phyloP scores from a whole-genome alignment of 2,888 invertebrate species.

The Acronicta leporina region DNA sequence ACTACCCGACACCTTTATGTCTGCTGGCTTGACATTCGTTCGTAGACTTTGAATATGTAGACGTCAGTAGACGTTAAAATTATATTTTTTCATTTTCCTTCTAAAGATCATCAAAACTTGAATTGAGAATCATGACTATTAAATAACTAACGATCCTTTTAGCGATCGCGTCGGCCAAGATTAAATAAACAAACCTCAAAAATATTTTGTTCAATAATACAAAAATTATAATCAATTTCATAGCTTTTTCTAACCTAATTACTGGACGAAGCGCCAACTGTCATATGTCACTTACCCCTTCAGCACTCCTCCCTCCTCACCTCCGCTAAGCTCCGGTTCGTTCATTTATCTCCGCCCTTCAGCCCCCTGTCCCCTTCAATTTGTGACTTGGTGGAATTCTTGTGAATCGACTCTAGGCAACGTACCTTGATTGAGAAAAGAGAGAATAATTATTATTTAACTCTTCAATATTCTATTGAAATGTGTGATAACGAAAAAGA shows the following conservation, averaged over 20 bases:
- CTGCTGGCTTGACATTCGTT: too few relatives aligned
- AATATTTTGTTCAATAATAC: too few relatives aligned
- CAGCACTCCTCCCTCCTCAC: neutral
- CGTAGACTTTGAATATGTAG: too few relatives aligned
- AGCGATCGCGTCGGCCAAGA: too few relatives aligned
- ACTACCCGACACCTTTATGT: neutral
- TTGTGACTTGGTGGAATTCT: slow-evolving; percentile 34
- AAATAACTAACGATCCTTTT: too few relatives aligned
- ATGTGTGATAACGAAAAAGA: slow-evolving; percentile 94
- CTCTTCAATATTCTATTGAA: slow-evolving; percentile 52
- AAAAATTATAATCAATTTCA: too few relatives aligned
- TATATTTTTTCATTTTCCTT: too few relatives aligned
- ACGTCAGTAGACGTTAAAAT: too few relatives aligned
- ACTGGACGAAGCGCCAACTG: slow-evolving; percentile 28
- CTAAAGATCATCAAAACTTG: too few relatives aligned
- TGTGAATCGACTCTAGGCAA: slow-evolving; percentile 42
- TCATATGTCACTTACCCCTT: slow-evolving; percentile 16
- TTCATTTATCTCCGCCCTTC: slow-evolving; percentile 7
- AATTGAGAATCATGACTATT: too few relatives aligned
- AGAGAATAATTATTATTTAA: slow-evolving; percentile 36
- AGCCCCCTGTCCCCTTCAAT: too few relatives aligned
- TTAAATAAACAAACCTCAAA: too few relatives aligned
- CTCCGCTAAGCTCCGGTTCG: neutral
- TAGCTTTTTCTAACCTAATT: slow-evolving; percentile 7
- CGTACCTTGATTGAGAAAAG: slow-evolving; percentile 29